Conservation (phyloP, 2,888 invertebrate species). For the Macaria liturata region DNA sequence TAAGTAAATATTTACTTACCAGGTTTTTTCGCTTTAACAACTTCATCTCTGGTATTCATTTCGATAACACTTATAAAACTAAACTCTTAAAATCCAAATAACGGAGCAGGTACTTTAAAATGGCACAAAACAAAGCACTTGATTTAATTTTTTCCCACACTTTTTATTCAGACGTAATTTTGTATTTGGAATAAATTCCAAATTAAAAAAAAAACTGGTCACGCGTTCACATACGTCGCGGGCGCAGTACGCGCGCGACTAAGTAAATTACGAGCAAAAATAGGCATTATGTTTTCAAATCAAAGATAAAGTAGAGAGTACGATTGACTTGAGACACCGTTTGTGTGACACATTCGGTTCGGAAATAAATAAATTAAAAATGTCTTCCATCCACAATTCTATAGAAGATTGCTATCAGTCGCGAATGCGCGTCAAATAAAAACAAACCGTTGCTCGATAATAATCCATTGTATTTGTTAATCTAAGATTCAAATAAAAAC, state of each 20-base stretch:
- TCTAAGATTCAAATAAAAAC: neutral
- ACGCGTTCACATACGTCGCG: constrained; percentile 10
- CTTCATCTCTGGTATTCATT: constrained; percentile 31
- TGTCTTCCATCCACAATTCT: no score
- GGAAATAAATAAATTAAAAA: no score
- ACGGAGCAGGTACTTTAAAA: neutral
- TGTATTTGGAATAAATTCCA: neutral
- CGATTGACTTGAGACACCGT: neutral
- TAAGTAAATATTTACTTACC: constrained; percentile 22
- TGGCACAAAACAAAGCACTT: constrained; percentile 7
- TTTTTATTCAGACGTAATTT: constrained; percentile 1
- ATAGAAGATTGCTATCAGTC: no score
- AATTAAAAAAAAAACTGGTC: neutral
- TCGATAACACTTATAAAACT: constrained; percentile 6
- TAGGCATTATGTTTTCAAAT: neutral
- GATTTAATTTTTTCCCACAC: neutral
- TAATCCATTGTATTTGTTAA: neutral
- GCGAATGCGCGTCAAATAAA: no score
- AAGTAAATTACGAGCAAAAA: neutral
- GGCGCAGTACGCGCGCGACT: neutral
- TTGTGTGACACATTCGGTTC: neutral
- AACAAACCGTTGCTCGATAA: no score
- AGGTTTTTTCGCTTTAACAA: constrained; percentile 24
- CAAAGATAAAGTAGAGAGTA: neutral
- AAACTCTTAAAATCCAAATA: neutral